A percentile compares a stretch with the other conserved stretches of the same genome.
Conservation (phyloP, 2,888 invertebrate genomes). For the Formica aserva region DNA sequence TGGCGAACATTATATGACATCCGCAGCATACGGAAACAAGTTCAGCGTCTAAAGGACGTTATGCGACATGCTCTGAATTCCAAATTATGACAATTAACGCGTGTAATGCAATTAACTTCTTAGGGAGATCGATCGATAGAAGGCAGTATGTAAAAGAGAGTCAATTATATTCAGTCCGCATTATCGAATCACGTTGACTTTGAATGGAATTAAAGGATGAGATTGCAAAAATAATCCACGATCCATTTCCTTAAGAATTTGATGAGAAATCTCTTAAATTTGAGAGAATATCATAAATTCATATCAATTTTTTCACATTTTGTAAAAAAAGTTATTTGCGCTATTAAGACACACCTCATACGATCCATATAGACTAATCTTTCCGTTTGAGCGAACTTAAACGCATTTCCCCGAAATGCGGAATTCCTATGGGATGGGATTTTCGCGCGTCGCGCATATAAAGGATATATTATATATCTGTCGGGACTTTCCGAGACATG, state of each 20-base stretch:
- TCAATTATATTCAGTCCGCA: neutral
- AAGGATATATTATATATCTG: conserved; percentile 29
- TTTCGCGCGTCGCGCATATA: conserved; percentile 10
- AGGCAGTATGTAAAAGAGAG: neutral
- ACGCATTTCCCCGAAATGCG: neutral
- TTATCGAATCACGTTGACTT: too few species aligned
- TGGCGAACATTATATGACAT: conserved; percentile 27
- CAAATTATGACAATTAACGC: neutral
- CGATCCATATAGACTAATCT: neutral
- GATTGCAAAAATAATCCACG: neutral
- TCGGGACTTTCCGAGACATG: neutral
- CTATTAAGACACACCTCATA: neutral
- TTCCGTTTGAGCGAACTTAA: neutral
- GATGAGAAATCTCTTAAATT: neutral
- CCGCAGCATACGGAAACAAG: conserved; percentile 2
- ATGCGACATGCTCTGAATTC: neutral
- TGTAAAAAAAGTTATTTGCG: conserved; percentile 4
- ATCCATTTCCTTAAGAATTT: neutral
- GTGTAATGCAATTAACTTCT: neutral
- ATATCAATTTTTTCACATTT: neutral
- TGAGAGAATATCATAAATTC: conserved; percentile 21
- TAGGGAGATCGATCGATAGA: neutral
- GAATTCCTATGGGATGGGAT: conserved; percentile 6
- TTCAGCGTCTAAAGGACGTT: neutral
- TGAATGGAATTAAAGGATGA: neutral